A percentile compares a stretch with the other conserved stretches of the same genome.
Evolutionary conservation across 2,888 invertebrate genomes (phyloP).

Genomic region (Rhagonycha lutea): DNA sequence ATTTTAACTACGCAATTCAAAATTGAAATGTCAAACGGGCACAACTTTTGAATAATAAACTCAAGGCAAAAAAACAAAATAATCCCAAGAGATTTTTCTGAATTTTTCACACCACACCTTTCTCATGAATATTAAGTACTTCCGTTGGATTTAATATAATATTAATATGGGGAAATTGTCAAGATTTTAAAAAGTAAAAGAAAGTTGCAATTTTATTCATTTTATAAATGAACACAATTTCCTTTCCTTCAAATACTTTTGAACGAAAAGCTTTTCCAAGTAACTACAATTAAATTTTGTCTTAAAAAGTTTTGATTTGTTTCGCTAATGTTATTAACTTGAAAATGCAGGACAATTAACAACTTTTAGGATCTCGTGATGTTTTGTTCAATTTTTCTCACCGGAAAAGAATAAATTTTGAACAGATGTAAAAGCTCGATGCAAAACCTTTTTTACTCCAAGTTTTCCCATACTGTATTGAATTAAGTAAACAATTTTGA

Average conservation of each 20-base stretch:
- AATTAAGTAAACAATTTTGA: not conserved
- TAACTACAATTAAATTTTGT: conserved; percentile 16
- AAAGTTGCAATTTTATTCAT: not conserved
- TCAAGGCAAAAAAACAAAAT: too few relatives aligned
- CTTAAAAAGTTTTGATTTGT: conserved; percentile 13
- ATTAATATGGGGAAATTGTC: not conserved
- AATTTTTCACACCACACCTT: too few relatives aligned
- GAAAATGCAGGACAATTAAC: conserved; percentile 13
- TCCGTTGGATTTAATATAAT: too few relatives aligned
- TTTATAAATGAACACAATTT: not conserved
- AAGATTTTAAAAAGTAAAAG: not conserved
- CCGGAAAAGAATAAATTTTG: not conserved
- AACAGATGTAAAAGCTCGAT: not conserved
- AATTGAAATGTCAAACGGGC: too few relatives aligned
- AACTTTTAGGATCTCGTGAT: conserved; percentile 1
- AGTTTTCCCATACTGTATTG: not conserved
- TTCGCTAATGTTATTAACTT: conserved; percentile 10
- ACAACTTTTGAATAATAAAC: too few relatives aligned
- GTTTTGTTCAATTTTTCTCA: not conserved
- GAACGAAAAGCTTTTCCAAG: not conserved
- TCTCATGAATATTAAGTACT: too few relatives aligned
- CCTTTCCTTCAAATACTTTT: not conserved
- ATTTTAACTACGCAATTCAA: too few relatives aligned
- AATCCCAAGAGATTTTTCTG: too few relatives aligned
- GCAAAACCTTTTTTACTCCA: not conserved